Conservation (phyloP, 2,888 invertebrate genomes). For the Uropetala carovei region DNA sequence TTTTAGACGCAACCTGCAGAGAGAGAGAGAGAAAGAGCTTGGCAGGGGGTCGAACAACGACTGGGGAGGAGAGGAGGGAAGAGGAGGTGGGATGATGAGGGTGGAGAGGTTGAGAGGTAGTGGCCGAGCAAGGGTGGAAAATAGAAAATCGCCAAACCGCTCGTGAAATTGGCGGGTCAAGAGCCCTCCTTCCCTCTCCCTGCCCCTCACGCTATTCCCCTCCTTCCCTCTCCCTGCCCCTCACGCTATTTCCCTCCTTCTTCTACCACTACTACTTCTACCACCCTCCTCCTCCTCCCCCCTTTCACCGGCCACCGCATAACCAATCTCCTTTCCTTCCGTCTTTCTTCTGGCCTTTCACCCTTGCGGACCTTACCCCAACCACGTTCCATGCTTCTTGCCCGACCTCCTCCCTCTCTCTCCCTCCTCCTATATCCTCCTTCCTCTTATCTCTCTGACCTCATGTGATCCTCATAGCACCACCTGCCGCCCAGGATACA, state of each 20-base stretch:
- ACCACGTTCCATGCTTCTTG: not conserved
- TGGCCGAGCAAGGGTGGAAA: conserved; percentile 52
- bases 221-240: not conserved
- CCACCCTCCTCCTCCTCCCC: not conserved
- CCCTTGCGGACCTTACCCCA: not conserved
- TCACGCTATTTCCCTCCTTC: not conserved
- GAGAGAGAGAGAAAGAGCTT: not conserved
- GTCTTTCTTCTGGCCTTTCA: not conserved
- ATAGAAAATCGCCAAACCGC: conserved; percentile 64
- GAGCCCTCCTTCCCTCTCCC: not conserved
- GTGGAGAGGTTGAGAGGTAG: conserved; percentile 8
- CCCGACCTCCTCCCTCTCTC: not conserved
- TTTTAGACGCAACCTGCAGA: not conserved
- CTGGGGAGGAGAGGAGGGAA: not conserved
- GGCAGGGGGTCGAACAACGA: not conserved
- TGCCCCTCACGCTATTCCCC: not conserved
- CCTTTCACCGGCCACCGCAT: not conserved
- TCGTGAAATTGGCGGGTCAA: conserved; percentile 62
- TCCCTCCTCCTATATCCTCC: not conserved
- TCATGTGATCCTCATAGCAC: not conserved
- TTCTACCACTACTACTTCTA: no score
- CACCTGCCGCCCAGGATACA: not conserved
- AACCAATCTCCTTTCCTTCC: not conserved
- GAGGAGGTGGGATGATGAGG: not conserved
- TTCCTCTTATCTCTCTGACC: not conserved